Conservation (phyloP, 2,888 invertebrate species). For the Andrena bucephala region DNA sequence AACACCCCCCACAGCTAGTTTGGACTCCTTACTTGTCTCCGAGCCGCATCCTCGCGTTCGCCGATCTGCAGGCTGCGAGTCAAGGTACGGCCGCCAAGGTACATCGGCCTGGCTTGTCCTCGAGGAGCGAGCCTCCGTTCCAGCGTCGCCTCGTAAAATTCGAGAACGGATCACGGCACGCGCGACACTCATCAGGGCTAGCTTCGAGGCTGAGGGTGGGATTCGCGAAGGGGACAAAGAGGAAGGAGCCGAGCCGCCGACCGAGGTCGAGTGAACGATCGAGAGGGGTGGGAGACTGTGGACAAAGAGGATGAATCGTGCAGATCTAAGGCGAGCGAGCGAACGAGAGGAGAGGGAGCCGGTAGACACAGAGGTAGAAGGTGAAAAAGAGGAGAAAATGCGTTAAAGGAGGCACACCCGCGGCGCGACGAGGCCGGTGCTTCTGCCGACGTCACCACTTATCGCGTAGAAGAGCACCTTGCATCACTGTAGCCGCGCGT, state of each 20-base stretch:
- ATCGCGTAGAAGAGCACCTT: constrained; percentile 72
- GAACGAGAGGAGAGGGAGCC: not conserved
- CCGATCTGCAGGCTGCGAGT: not conserved
- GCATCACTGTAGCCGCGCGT: constrained; percentile 83
- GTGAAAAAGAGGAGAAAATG: not conserved
- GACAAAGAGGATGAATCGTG: not conserved
- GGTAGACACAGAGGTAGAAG: not conserved
- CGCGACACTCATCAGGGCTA: constrained; percentile 20
- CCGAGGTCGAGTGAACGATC: constrained; percentile 1
- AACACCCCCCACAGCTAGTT: not conserved
- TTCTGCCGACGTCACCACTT: constrained; percentile 69
- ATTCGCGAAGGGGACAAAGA: not conserved
- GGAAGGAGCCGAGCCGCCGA: not conserved
- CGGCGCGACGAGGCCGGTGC: constrained; percentile 34
- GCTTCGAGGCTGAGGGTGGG: not conserved
- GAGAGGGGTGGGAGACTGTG: not conserved
- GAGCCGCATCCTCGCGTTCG: constrained; percentile 42
- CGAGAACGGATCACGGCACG: not conserved
- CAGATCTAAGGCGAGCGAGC: not conserved
- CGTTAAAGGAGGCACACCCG: constrained; percentile 32
- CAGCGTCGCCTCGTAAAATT: not conserved
- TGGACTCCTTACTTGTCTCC: constrained; percentile 1
- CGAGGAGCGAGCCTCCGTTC: not conserved
- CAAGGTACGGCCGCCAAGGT: not conserved
- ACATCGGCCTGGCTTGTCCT: not conserved